Evolutionary conservation across 2,797 vertebrate species (phyloP), one percentile per base, ranked within the genome.

Genomic region (Cichlasoma orientale): DNA sequence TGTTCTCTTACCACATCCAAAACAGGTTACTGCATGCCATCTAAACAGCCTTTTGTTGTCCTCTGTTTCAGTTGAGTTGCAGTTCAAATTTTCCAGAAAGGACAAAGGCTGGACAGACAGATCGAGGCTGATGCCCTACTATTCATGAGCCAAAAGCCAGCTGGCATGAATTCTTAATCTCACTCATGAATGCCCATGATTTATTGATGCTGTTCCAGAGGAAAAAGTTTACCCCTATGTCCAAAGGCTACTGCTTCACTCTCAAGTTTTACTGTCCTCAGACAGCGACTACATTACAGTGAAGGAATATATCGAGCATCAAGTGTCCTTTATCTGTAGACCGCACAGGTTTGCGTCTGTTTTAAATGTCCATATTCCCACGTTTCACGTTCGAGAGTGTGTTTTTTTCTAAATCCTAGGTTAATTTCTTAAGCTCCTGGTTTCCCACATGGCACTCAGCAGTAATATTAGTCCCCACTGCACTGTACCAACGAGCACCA

Each of bases 101-200:
- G 86, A 87, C 84, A 87, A 80, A 88, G 66, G 82, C 82, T 70
- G 72, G 68, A 80, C 73, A 44, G 61, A 72, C 72, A 69, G 74
- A 87, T 56, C 71, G 75, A 63, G 82, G 47, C 58, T 80, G 82
- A 72, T 86, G 83, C 25, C 68, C 76, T 54, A 54, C 83, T 80
- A 61, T 90, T 86, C 78, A 90, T 89, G 85, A 90, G 91, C 84
- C 89, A 91, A 91, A 93, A 91, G 92, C 82, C 89, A 83, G 75
- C 90, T 88, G 85, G 89, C 92, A 94, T 95, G 79, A 94, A 95
- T 95, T 93, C 92, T 95, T 95, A 92, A 95, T 94, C 86, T 92
- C 84, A 86, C 90, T 92, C 89, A 84, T 94, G 94, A 93, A 90
- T 89, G 88, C 57, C 44, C 87, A 95, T 96, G 79, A 93, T 90